These are phyloP conservation scores for Oryzias celebensis DNA, from an alignment of 2,113 vertebrate genomes.

Conservation along the genomic window DNA sequence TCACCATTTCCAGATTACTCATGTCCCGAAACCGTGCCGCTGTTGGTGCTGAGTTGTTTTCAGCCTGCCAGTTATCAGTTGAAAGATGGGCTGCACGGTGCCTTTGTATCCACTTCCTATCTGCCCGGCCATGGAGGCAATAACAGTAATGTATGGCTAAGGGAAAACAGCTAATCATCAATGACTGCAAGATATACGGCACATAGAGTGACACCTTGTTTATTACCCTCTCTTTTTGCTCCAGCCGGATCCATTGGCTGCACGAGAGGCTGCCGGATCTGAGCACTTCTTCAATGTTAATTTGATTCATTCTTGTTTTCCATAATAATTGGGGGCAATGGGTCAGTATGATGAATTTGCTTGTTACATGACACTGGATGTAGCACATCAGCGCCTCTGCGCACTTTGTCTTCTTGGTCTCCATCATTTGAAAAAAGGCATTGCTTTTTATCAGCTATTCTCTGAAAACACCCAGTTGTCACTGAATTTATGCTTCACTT, in stretches of 20 bases:
- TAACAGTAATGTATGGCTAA: constrained; percentile 82
- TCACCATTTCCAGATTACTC: constrained; percentile 60
- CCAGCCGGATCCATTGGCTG: constrained; percentile 52
- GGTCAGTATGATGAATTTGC: constrained; percentile 73
- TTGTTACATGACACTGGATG: constrained; percentile 70
- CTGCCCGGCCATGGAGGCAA: constrained; percentile 71
- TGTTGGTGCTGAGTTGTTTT: constrained; percentile 68
- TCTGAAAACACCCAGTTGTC: constrained; percentile 11
- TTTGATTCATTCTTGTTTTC: constrained; percentile 79
- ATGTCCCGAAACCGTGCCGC: constrained; percentile 61
- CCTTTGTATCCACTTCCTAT: constrained; percentile 76
- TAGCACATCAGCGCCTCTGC: constrained; percentile 28
- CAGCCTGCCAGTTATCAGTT: constrained; percentile 72
- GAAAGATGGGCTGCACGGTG: constrained; percentile 75
- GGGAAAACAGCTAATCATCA: constrained; percentile 80
- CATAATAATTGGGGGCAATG: constrained; percentile 77
- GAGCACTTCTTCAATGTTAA: constrained; percentile 71
- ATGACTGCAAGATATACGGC: constrained; percentile 81
- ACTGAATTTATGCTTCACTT: constrained; percentile 8
- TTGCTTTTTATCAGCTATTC: constrained; percentile 23
- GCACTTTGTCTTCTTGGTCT: constrained; percentile 34
- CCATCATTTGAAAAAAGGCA: constrained; percentile 33
- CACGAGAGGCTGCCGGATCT: constrained; percentile 52
- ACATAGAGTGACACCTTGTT: constrained; percentile 73
- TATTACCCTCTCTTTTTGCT: constrained; percentile 67